These are phyloP conservation scores for Paracentrotus lividus DNA, from an alignment of 53 echinoderm and acorn worm species.

Conservation along the genomic window DNA sequence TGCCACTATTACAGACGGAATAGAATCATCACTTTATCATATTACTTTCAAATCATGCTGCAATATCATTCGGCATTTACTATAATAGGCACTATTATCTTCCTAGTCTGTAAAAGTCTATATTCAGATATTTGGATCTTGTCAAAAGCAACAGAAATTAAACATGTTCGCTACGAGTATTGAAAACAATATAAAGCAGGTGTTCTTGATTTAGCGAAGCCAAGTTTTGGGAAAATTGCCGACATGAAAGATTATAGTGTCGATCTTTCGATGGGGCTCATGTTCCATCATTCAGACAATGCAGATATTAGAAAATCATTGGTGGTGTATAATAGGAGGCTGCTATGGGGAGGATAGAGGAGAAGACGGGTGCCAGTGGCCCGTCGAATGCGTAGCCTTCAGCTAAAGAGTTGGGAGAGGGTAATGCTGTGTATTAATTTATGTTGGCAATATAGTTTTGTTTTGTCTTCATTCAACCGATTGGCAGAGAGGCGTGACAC, in stretches of 20 bases:
- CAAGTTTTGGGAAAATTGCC: background rate
- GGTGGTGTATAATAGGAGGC: background rate
- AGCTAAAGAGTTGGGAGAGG: no score
- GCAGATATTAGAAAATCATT: background rate
- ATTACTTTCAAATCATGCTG: background rate
- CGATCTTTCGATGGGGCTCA: conserved; percentile 10
- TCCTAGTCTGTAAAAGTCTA: background rate
- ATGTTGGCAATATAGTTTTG: no score
- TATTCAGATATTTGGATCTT: background rate
- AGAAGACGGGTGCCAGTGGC: no score
- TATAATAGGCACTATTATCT: background rate
- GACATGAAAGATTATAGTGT: background rate
- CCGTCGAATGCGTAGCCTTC: no score
- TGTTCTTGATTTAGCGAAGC: background rate
- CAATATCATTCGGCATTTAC: background rate
- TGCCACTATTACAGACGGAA: background rate
- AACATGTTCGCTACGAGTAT: background rate
- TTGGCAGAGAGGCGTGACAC: no score
- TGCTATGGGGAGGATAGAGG: background rate
- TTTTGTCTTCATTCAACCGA: no score
- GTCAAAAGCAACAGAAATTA: background rate
- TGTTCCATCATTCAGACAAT: background rate
- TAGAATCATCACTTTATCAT: background rate
- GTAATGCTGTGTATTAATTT: no score
- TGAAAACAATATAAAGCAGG: no score